Evolutionary conservation across 1,140 invertebrate species (phyloP), one percentile per base, ranked within the genome.

Genomic region (Rhizoglyphus robini): DNA sequence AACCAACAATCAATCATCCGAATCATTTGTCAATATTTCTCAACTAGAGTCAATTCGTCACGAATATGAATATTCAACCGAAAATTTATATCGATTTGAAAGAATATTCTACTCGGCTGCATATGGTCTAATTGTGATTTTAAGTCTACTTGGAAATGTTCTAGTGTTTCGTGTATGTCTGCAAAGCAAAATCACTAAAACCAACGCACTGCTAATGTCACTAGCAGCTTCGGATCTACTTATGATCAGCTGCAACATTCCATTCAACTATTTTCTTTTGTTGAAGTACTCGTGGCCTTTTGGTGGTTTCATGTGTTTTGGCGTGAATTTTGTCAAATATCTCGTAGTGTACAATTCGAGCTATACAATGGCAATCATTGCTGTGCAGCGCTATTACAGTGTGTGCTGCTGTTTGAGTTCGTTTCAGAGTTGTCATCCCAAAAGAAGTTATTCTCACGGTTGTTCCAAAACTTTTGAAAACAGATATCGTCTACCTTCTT

Each of bases 241-340:
- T 30, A 89, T 92, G 82, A 85, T 87, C 0, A 69, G 89, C 1
- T 83, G 91, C 67, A 91, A 88, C 72, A 83, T 91, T 20, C 88
- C 88, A 0, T 90, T 90, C 69, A 76, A 74, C 66, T 68, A 74
- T 11, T 72, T 71, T 0, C 68, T 74, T 20, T 68, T 73, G 0
- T 67, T 75, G 18, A 47, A 72, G 31, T 68, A 70, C 11, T 73
- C 77, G 36, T 79, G 79, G 79, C 74, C 75, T 0, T 79, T 80
- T 65, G 79, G 79, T 0, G 31, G 49, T 5, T 69, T 76, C 8
- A 70, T 81, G 64, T 81, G 80, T 68, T 73, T 74, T 20, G 61
- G 78, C n/a, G 74, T 80, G n/a, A 79, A 79, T 29, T 76, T 79
- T 29, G 75, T 80, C 0, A 75, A 81, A 46, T 18, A 30, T 29